Base-by-base conservation (phyloP, 1,140 invertebrate species). In the Sitophilus oryzae region DNA sequence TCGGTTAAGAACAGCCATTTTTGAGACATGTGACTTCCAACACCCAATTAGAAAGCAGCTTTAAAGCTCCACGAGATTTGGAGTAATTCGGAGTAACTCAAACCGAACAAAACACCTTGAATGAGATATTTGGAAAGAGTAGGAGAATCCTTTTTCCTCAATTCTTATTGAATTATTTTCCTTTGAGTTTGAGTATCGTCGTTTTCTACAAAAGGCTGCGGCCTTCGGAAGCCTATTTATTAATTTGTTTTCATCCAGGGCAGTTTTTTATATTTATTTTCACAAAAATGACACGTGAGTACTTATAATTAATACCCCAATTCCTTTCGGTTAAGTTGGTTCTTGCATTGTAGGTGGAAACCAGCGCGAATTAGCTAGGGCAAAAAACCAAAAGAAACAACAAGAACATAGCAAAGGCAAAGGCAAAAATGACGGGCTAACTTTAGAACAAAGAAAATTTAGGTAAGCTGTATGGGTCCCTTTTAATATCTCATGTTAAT, bases 301-400 rank as follows among this genome's bases (percentile, higher is more conserved):
- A 44, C 5, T 19, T 22, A 25, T 34, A 22, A 40, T 55, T 59
- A 14, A 8, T 44, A 45, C 30, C 25, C 18, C 4, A 3, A 18
- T 30, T 16, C 15, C 35, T 37, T 16, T 40, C 25, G 20, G 15
- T 16, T 52, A 30, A 43, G 20, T 45, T 37, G 30, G 3, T 20
- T 25, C 1, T 37, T 15, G 36, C 50, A 49, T 49, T 73, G n/a
- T 63, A 85, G 83, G 84, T 60, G 90, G 90, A 62, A 93, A 93
- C 71, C 89, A 92, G 74, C 78, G 90, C 69, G 90, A 93, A 71
- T 77, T 91, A 64, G 89, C 89, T 54, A 78, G 90, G 48, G 81
- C 80, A 56, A 92, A 91, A 71, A 85, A 85, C 70, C 79, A 82
- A 66, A 91, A 91, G 69, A 91, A 91, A 68, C 80, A 81, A 63